Conservation (phyloP, 2,888 invertebrate genomes). For the Phyto melanocephala region DNA sequence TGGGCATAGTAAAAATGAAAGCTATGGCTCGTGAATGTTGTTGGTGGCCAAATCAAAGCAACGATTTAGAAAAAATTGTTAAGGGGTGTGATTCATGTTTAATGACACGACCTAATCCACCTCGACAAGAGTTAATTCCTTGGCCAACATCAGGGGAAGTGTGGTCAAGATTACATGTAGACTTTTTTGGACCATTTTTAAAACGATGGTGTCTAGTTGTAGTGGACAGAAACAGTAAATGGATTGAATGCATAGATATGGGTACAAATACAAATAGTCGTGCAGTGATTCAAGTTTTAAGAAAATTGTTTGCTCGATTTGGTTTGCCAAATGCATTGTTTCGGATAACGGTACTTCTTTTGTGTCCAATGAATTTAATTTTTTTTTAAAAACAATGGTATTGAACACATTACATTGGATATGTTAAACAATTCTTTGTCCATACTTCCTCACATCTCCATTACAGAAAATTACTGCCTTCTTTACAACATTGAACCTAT, state of each 20-base stretch:
- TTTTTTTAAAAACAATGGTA: slow-evolving; percentile 60
- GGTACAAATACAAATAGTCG: slow-evolving; percentile 33
- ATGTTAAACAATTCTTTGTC: too few species aligned
- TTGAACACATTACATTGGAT: slow-evolving; percentile 59
- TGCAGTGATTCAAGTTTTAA: slow-evolving; percentile 41
- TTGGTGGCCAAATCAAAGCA: slow-evolving; percentile 66
- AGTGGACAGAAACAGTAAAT: slow-evolving; percentile 67
- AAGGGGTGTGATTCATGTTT: slow-evolving; percentile 57
- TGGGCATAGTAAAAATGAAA: slow-evolving; percentile 60
- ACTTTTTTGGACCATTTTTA: slow-evolving; percentile 44
- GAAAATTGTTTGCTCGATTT: slow-evolving; percentile 61
- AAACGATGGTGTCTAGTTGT: slow-evolving; percentile 55
- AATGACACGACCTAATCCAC: background rate
- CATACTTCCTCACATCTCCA: too few species aligned
- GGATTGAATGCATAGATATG: slow-evolving; percentile 45
- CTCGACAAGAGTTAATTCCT: slow-evolving; percentile 17
- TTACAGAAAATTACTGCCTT: too few species aligned
- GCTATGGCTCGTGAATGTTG: slow-evolving; percentile 60
- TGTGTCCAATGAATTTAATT: slow-evolving; percentile 65
- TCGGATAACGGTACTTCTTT: slow-evolving; percentile 10
- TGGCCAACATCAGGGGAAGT: slow-evolving; percentile 33
- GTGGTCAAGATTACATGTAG: slow-evolving; percentile 33
- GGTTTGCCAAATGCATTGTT: slow-evolving; percentile 11
- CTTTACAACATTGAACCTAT: too few species aligned
- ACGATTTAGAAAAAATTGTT: slow-evolving; percentile 66